Percentiles rank a stretch among this genome's conserved stretches.
These are phyloP conservation scores for Sycophila sp. DNA, from an alignment of 1,140 invertebrate species.

Conservation along the genomic window DNA sequence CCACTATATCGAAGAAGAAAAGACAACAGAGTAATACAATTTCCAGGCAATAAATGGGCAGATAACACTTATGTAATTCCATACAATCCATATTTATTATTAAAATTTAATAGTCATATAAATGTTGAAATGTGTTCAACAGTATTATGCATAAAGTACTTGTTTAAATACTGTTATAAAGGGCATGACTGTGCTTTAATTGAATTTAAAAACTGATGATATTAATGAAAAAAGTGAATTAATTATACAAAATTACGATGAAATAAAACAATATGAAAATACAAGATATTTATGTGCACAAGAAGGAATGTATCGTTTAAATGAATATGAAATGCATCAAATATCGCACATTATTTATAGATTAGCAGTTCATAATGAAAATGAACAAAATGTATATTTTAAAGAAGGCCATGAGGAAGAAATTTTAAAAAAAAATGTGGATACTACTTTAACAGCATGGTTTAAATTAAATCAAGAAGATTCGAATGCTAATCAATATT, in stretches of 20 bases:
- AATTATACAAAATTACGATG: neutral
- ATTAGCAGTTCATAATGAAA: neutral
- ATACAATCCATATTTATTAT: conserved; percentile 29
- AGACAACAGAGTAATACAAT: neutral
- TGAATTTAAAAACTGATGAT: neutral
- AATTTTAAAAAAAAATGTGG: neutral
- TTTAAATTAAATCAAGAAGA: neutral
- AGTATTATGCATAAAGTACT: conserved; percentile 9
- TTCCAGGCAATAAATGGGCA: neutral
- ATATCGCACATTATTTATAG: neutral
- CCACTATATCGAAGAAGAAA: conserved; percentile 2
- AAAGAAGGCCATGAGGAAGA: neutral
- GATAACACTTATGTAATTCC: conserved; percentile 28
- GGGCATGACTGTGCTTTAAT: conserved; percentile 8
- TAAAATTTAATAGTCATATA: conserved; percentile 8
- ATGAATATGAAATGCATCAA: neutral
- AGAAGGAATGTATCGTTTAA: neutral
- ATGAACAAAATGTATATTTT: conserved; percentile 9
- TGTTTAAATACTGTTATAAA: conserved; percentile 14
- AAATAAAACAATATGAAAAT: conserved; percentile 6
- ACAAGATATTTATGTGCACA: conserved; percentile 3
- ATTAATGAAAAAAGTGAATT: neutral
- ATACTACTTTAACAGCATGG: conserved; percentile 1
- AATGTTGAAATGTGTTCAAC: conserved; percentile 13
- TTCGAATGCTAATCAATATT: neutral